Conservation (phyloP, 2,797 vertebrate genomes). For the Megaceryle alcyon region DNA sequence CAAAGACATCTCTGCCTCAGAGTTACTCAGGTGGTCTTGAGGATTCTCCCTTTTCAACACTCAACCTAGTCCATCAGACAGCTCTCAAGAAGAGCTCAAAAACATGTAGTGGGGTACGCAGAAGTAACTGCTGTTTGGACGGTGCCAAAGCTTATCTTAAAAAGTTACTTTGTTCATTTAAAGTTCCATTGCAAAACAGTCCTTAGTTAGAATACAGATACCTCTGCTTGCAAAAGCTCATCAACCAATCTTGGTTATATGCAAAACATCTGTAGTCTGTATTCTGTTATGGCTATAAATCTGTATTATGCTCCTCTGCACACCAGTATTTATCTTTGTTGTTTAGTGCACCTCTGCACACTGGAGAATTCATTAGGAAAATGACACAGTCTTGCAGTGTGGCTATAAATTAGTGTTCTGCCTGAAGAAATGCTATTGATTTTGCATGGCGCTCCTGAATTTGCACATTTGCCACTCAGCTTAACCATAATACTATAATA, state of each 20-base stretch:
- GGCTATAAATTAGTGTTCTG: slow-evolving; percentile 61
- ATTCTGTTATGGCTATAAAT: slow-evolving; percentile 52
- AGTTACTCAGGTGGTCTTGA: neutral
- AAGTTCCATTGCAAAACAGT: neutral
- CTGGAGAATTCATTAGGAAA: slow-evolving; percentile 70
- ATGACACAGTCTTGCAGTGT: neutral
- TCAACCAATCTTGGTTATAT: slow-evolving; percentile 39
- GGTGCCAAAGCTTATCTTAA: slow-evolving; percentile 3
- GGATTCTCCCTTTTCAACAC: neutral
- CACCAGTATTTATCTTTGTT: slow-evolving; percentile 65
- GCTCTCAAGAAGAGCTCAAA: neutral
- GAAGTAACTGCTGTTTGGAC: neutral
- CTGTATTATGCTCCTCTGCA: slow-evolving; percentile 33
- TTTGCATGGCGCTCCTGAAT: neutral
- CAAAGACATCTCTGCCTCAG: neutral
- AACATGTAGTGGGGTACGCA: rapidly evolving
- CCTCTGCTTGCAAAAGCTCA: slow-evolving; percentile 11
- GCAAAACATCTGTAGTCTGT: slow-evolving; percentile 42
- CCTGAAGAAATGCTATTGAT: slow-evolving; percentile 51
- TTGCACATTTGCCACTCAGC: slow-evolving; percentile 7
- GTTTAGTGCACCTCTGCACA: slow-evolving; percentile 55
- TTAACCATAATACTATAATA: neutral
- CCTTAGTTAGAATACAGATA: slow-evolving; percentile 8
- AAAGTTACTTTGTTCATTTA: slow-evolving; percentile 21
- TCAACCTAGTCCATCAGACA: neutral